Percentiles rank a stretch among this genome's conserved stretches.
These are phyloP conservation scores for Baronia brevicornis DNA, from an alignment of 2,888 invertebrate genomes.

Conservation along the genomic window DNA sequence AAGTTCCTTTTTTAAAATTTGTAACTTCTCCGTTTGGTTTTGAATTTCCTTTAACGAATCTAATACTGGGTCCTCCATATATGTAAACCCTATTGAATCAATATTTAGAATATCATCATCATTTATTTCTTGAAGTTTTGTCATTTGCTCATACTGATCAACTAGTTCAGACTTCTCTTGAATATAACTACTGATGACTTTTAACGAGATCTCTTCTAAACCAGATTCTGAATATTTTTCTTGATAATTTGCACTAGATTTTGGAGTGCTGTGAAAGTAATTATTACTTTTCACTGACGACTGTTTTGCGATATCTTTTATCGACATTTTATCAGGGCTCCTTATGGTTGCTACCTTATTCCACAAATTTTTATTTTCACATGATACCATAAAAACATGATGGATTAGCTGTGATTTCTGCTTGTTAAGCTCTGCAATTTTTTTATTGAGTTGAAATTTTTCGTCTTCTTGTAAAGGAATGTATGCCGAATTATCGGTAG, in stretches of 20 bases:
- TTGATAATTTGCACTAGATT: conserved; percentile 72
- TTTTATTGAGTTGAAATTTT: conserved; percentile 70
- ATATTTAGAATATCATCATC: conserved; percentile 72
- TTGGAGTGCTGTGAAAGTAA: conserved; percentile 81
- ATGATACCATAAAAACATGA: conserved; percentile 86
- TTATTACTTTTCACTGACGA: conserved; percentile 72
- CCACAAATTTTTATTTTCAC: conserved; percentile 89
- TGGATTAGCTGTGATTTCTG: conserved; percentile 86
- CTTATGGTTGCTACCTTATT: conserved; percentile 78
- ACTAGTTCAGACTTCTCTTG: conserved; percentile 82
- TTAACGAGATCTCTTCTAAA: conserved; percentile 85
- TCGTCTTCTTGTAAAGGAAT: conserved; percentile 60
- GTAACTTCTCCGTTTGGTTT: conserved; percentile 78
- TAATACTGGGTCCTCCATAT: conserved; percentile 75
- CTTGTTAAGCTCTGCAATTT: conserved; percentile 81
- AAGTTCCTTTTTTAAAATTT: conserved; percentile 77
- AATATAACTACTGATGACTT: conserved; percentile 80
- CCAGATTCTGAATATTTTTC: conserved; percentile 77
- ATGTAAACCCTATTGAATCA: conserved; percentile 78
- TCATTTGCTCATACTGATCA: conserved; percentile 81
- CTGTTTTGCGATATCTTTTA: conserved; percentile 39
- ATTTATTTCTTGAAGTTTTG: conserved; percentile 73
- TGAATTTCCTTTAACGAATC: conserved; percentile 80
- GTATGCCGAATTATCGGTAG: conserved; percentile 38
- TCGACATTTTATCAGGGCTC: conserved; percentile 36